These are phyloP conservation scores for Eunapius fragilis DNA, from an alignment of 37 sponge, comb jelly and placozoan species.

Conservation along the genomic window DNA sequence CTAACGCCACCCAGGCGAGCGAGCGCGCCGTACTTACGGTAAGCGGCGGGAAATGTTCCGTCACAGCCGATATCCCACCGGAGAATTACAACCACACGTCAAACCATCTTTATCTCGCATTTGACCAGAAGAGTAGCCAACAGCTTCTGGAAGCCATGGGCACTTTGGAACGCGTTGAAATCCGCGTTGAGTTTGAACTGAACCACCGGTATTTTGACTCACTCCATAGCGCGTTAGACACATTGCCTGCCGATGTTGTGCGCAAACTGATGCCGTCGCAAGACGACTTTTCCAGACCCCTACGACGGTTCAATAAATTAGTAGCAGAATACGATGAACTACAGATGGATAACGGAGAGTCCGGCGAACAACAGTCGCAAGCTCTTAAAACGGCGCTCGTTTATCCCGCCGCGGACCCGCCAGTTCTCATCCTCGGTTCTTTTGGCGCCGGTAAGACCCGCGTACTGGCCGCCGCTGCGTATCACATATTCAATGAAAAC, in stretches of 20 bases:
- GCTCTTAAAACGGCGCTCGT: constrained; percentile 7
- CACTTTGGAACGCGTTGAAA: not conserved
- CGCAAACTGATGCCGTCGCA: constrained; percentile 1
- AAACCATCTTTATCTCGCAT: constrained; percentile 20
- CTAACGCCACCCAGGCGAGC: constrained; percentile 39
- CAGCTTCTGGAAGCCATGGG: not conserved
- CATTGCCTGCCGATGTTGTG: constrained; percentile 8
- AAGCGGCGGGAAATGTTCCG: not conserved
- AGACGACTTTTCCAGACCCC: not conserved
- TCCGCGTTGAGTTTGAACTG: constrained; percentile 29
- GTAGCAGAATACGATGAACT: not conserved
- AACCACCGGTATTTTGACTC: constrained; percentile 44
- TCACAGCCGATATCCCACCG: constrained; percentile 15
- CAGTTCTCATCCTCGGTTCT: constrained; percentile 53
- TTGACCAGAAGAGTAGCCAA: not conserved
- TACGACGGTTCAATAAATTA: not conserved
- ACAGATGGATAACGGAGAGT: not conserved
- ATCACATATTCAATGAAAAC: not conserved
- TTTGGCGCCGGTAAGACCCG: constrained; percentile 70
- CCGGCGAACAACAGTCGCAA: constrained; percentile 13
- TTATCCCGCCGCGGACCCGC: constrained; percentile 32
- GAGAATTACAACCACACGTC: constrained; percentile 18
- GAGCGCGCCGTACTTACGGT: not conserved
- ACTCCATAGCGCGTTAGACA: constrained; percentile 16
- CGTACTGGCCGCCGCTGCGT: constrained; percentile 47